Evolutionary conservation across 2,113 vertebrate genomes (phyloP), one percentile per base, ranked within the genome.

Genomic region (Vireo altiloquus): DNA sequence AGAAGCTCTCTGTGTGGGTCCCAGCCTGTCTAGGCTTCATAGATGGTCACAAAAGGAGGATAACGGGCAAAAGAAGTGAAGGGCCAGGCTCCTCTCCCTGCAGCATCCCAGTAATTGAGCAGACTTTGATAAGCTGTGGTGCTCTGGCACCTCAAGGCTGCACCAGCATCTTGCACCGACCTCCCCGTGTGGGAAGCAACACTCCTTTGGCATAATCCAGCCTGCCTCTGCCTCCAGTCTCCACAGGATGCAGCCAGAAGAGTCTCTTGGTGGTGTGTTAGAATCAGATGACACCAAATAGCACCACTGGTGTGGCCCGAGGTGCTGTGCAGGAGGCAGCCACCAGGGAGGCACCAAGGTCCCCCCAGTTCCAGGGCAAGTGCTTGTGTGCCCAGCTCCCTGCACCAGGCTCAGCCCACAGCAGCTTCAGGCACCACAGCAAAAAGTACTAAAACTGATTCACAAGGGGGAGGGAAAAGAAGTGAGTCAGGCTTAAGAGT

Each of bases 91-190:
- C 8, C 5, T 78, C 7, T 93, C 64, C 39, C 57, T 63, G 16
- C 53, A 74, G 6, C 6, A 19, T 12, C 46, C 54, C 27, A 35
- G 68, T 72, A 74, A 89, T 8, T 81, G 66, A 46, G 27, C 37
- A 68, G 63, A 39, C 11, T 7, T 66, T 2, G 1, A 37, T 49
- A 79, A 83, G 31, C 50, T 2, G 2, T 2, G 6, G 24, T 47
- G 42, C 25, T 56, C 20, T 57, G 49, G 52, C 35, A 84, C 35
- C 31, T 59, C n/a, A 15, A 54, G 90, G 35, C 61, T 66, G 10
- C 13, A 39, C 22, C 42, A 49, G 52, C 0, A 0, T 52, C 56
- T 82, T 66, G 37, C 35, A 37, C 44, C 0, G 1, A 50, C 79
- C 59, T 81, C 44, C 49, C 37, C 0, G 0, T n/a, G 19, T 74